phyloP scores from a whole-genome alignment of 1,140 invertebrate species.

The Lysiphlebus fabarum region DNA sequence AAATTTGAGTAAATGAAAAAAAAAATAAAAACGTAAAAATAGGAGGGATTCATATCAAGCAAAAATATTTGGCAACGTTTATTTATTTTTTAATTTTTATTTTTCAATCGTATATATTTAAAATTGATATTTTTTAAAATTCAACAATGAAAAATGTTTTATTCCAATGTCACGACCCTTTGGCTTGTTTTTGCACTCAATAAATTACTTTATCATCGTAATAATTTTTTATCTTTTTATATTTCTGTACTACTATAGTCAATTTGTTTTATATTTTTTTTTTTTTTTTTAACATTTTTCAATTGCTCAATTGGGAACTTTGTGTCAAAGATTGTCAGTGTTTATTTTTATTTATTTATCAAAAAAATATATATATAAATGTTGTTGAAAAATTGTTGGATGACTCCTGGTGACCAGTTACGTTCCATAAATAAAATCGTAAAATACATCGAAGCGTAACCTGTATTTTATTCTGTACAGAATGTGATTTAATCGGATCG shows the following conservation, averaged over 20 bases:
- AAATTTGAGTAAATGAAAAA: slow-evolving; percentile 1
- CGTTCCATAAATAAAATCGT: not conserved
- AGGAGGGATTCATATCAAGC: not conserved
- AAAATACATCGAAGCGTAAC: not conserved
- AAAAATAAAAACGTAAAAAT: slow-evolving; percentile 6
- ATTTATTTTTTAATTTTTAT: slow-evolving; percentile 6
- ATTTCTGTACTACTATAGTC: not conserved
- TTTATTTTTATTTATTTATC: not conserved
- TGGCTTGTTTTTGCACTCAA: slow-evolving; percentile 15
- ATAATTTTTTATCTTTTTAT: slow-evolving; percentile 17
- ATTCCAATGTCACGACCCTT: slow-evolving; percentile 12
- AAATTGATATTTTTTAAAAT: slow-evolving; percentile 19
- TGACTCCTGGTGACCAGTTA: not conserved
- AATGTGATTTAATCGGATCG: slow-evolving; percentile 8
- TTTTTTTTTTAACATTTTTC: too few species aligned
- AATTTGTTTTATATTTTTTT: slow-evolving; percentile 2
- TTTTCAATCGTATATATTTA: slow-evolving; percentile 22
- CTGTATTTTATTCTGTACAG: not conserved
- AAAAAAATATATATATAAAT: too few species aligned
- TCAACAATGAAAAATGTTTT: slow-evolving; percentile 19
- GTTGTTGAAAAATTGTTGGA: too few species aligned
- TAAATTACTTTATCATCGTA: slow-evolving; percentile 24
- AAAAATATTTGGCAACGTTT: slow-evolving; percentile 6
- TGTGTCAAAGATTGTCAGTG: slow-evolving; percentile 1
- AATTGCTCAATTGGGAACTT: slow-evolving; percentile 22